A percentile compares a stretch with the other conserved stretches of the same genome.
These are phyloP conservation scores for Brotogeris chrysoptera DNA, from an alignment of 2,797 vertebrate genomes.

Conservation along the genomic window DNA sequence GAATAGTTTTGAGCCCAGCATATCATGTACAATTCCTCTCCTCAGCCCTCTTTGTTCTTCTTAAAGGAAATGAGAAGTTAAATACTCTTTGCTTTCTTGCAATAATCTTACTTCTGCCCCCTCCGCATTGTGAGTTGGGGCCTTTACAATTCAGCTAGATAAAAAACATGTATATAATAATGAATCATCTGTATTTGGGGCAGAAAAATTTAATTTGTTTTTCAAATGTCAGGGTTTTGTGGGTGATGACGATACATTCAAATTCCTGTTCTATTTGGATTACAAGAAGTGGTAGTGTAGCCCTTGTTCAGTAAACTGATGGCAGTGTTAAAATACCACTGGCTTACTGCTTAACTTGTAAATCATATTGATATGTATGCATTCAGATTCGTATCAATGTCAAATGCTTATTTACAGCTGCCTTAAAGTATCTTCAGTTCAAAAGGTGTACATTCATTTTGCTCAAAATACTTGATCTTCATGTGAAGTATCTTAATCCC, in stretches of 20 bases:
- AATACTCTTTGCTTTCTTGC: neutral
- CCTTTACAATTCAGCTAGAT: neutral
- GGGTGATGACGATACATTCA: neutral
- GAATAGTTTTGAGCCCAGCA: neutral
- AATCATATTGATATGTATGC: fast-evolving
- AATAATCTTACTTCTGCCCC: neutral
- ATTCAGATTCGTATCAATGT: neutral
- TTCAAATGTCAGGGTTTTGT: fast-evolving
- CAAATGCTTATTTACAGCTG: neutral
- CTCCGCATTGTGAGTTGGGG: neutral
- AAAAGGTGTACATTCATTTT: neutral
- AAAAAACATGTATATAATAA: neutral
- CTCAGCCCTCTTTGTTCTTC: neutral
- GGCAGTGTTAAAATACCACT: fast-evolving
- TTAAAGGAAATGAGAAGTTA: neutral
- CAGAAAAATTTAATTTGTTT: neutral
- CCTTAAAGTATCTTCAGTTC: neutral
- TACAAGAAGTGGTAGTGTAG: neutral
- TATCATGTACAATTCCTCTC: fast-evolving
- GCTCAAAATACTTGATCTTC: neutral
- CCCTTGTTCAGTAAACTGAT: neutral
- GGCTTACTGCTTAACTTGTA: neutral
- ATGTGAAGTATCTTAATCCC: neutral
- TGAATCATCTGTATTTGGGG: neutral
- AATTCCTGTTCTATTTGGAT: neutral